Base-by-base conservation (phyloP, 2,113 vertebrate species). In the Gadus macrocephalus region DNA sequence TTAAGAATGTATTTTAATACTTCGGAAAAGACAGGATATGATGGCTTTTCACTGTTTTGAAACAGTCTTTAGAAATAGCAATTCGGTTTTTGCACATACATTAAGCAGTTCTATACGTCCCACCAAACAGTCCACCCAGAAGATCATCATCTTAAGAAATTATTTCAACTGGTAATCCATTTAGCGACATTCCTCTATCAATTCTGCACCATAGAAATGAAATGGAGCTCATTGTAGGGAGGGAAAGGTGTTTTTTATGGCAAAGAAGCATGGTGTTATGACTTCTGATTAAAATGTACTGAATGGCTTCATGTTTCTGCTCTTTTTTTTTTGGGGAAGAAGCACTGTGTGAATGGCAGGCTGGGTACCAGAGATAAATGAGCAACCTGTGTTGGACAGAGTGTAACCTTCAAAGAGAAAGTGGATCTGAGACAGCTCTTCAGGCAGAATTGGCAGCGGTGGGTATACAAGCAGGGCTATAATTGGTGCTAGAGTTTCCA, bases 231-330 rank as follows among this genome's bases (percentile, higher is more conserved):
- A 25, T 27, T 5, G 25, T 79, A 78, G 63, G 68, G 77, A 79
- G 74, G 59, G 78, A 91, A 89, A 85, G 89, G 90, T 91, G 86
- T 85, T 78, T 72, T 63, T 69, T 22, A 62, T 35, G n/a, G 67
- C 67, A 77, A 73, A 53, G 64, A 69, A 22, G 62, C 28, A 69
- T 79, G 71, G 70, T 78, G 75, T 73, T 67, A 20, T 20, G 28
- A 72, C 73, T 84, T 83, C 88, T 83, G 85, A 85, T 81, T 83
- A 71, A 84, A 81, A 87, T 81, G 67, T 87, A 85, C 81, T 74
- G 75, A 83, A 76, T 66, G 80, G 84, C 85, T 80, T 55, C 55
- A 65, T 74, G 79, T 77, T 86, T 85, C 87, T 85, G 38, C 42
- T 49, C 42, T 1, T 49, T 49, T 49, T 49, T 20, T 49, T 49